Evolutionary conservation across 2,113 vertebrate species (phyloP), one percentile per base, ranked within the genome.

Genomic region (Psettodes erumei): DNA sequence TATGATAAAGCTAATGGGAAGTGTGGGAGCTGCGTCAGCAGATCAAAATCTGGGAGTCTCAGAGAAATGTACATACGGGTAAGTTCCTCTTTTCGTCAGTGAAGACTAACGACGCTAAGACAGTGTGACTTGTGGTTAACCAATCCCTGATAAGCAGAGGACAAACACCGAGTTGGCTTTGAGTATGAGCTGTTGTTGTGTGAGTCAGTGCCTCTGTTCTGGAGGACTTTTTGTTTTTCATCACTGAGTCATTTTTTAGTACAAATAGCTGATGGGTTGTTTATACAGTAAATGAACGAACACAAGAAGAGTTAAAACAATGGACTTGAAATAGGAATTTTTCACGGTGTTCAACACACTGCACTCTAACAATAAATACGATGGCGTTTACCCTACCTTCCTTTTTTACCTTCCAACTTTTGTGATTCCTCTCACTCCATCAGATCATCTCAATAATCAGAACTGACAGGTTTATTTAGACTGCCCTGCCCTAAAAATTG

Each of bases 131-230:
- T 32, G 23, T 75, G 66, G 38, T 47, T 54, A 71, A 75, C 50
- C 45, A 48, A 75, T 72, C 53, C 37, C 56, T 59, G 73, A 62
- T 55, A 64, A 86, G 67, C 74, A 75, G 59, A 64, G 56, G 68
- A 85, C 74, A 75, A 77, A 81, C 85, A 67, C 76, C 42, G 68
- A 82, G 76, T 40, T 72, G 51, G 50, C 70, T 58, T 75, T 78
- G 67, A 69, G 74, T 53, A 64, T 50, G 80, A 85, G 71, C 82
- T 86, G 90, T 86, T 87, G 79, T 88, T 87, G 77, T 71, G 71
- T 91, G 90, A 92, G 66, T 91, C 89, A 92, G 65, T 64, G 78
- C 71, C 85, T 79, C 81, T 88, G 88, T 90, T 90, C 86, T 85
- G 51, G 87, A 89, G 86, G 86, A 91, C 84, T 85, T 89, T 55